Percentiles rank a stretch among this genome's conserved stretches.
These are phyloP conservation scores for Macrosoma leucophasiata DNA, from an alignment of 2,888 invertebrate genomes.

Conservation along the genomic window DNA sequence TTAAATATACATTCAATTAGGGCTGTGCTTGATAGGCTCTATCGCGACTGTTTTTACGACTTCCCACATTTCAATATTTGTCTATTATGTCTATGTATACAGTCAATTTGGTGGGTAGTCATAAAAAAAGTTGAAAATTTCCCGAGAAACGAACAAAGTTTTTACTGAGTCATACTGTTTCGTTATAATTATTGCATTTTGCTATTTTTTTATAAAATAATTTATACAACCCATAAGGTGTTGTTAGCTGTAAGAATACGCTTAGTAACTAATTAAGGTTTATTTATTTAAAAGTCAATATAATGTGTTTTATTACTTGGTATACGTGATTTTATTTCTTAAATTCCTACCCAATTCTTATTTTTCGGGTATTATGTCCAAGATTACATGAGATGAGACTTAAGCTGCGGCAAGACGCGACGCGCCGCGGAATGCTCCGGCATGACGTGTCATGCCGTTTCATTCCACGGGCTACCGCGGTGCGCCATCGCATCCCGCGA, in stretches of 20 bases:
- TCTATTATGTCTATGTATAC: conserved; percentile 14
- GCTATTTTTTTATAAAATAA: conserved; percentile 45
- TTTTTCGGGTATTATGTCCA: no score
- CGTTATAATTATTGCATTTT: conserved; percentile 50
- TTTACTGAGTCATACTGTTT: conserved; percentile 29
- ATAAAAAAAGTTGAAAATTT: conserved; percentile 23
- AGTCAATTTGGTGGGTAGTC: conserved; percentile 20
- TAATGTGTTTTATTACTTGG: conserved; percentile 65
- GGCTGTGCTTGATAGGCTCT: conserved; percentile 32
- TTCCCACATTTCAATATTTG: conserved; percentile 20
- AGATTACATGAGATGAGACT: no score
- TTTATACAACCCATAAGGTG: conserved; percentile 46
- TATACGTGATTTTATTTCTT: conserved; percentile 37
- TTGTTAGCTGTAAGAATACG: conserved; percentile 59
- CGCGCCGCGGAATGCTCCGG: no score
- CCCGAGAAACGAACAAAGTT: conserved; percentile 32
- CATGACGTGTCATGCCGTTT: no score
- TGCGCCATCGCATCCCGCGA: no score
- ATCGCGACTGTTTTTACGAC: conserved; percentile 25
- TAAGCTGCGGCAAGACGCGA: no score
- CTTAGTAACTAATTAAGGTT: conserved; percentile 62
- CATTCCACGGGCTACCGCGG: no score
- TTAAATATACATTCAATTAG: conserved; percentile 22
- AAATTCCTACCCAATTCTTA: no score
- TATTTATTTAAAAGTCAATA: conserved; percentile 75